These are phyloP conservation scores for Chrysochloris asiatica DNA, from an alignment of 2,113 vertebrate species.

Conservation along the genomic window DNA sequence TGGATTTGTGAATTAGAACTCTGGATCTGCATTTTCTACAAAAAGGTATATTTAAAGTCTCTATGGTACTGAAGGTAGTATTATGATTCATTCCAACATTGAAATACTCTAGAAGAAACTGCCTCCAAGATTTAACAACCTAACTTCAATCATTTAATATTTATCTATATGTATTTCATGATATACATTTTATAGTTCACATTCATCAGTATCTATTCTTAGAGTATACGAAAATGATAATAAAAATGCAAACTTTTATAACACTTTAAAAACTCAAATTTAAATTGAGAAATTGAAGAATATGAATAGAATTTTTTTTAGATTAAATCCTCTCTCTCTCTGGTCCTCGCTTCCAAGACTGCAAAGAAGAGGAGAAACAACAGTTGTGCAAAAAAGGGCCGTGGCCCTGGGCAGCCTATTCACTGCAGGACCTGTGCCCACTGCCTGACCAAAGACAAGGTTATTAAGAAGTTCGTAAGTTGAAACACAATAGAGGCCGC, in stretches of 20 bases:
- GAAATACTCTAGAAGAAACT: not conserved
- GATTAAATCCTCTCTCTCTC: too few species aligned
- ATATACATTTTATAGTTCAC: not conserved
- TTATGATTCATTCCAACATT: not conserved
- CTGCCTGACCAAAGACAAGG: too few species aligned
- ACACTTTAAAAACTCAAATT: slow-evolving; percentile 2
- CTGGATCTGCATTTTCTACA: not conserved
- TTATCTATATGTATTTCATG: slow-evolving; percentile 11
- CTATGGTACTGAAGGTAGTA: not conserved
- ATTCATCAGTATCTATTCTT: not conserved
- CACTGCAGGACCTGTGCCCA: too few species aligned
- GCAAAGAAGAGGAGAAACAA: too few species aligned
- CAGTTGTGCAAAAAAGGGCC: too few species aligned
- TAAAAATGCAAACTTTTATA: not conserved
- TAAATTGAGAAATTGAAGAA: not conserved
- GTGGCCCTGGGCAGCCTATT: too few species aligned
- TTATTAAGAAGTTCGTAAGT: too few species aligned
- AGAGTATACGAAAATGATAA: not conserved
- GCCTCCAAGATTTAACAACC: not conserved
- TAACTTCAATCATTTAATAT: slow-evolving; percentile 17
- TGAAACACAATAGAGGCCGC: too few species aligned
- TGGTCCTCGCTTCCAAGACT: too few species aligned
- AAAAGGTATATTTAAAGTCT: slow-evolving; percentile 26
- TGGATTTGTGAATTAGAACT: slow-evolving; percentile 24
- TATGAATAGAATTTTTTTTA: not conserved